Base-by-base conservation (phyloP, 2,888 invertebrate genomes). In the Idaea biselata region DNA sequence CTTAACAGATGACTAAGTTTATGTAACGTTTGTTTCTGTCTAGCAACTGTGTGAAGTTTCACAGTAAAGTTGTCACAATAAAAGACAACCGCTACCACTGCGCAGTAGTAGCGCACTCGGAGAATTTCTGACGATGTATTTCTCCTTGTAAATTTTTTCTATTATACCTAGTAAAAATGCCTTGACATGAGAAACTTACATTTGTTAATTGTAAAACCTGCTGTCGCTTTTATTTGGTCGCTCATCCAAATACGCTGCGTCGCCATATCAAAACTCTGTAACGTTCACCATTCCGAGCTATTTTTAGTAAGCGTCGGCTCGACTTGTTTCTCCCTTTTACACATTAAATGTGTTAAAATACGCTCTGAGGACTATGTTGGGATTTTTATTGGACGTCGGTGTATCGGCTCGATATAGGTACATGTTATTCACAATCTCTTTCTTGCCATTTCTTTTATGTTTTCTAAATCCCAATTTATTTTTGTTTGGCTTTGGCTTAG, bases 251-350 rank as follows among this genome's bases (percentile, higher is more conserved):
- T 71, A 73, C 66, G 64, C 62, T 65, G 60, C 63, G 64, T 60
- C 61, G 66, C 66, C 66, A 61, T 75, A 74, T 75, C 67, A 72
- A 76, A 78, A 73, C 70, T 69, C 69, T 67, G 70, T 73, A 76
- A 70, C 71, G 66, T 71, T 69, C 73, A 60, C 68, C 67, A 67
- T 60, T 68, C 68, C 67, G 58, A 65, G 73, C 70, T 80, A 80
- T 80, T 78, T 78, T 72, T 77, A 74, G 67, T 65, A 57, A 68
- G 63, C 67, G 70, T 66, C 67, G 58, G 59, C 8, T 8, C 44
- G 44, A 44, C 44, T 44, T 11, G 44, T 44, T 44, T 44, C 44
- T 44, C 44, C 44, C 44, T 44, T 44, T 44, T 44, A 44, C 44
- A 44, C 6, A 44, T 44, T 44, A 44, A 44, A 44, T 44, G 44